phyloP scores from a whole-genome alignment of 2,113 vertebrate genomes.

The Gambusia holbrooki region DNA sequence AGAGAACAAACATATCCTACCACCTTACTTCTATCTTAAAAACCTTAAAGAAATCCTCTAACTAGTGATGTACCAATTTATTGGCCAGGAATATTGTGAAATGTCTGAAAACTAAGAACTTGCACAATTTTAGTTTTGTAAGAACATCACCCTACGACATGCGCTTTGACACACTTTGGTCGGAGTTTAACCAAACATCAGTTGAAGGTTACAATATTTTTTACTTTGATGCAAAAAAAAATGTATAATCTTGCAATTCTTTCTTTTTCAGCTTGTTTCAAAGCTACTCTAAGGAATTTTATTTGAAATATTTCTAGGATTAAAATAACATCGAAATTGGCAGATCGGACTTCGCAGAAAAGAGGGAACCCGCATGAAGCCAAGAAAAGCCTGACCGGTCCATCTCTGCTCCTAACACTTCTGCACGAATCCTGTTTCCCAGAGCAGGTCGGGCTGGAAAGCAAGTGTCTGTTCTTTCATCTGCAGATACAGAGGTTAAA shows the following conservation, averaged over 20 bases:
- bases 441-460: constrained; percentile 20
- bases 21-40: no score
- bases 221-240: neutral
- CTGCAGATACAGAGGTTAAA: constrained; percentile 63
- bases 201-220: neutral
- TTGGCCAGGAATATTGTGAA: no score
- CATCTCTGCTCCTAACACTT: constrained; percentile 32
- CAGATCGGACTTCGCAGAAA: neutral
- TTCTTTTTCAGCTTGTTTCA: neutral
- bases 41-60: no score
- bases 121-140: no score
- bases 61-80: no score
- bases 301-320: neutral
- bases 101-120: no score
- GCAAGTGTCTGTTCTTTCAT: constrained; percentile 57
- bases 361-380: neutral
- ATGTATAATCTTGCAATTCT: neutral
- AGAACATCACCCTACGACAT: no score
- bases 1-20: no score
- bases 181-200: neutral
- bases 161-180: no score
- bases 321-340: neutral
- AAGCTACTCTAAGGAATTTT: neutral
- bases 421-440: constrained; percentile 45
- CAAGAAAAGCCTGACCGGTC: neutral